A percentile compares a stretch with the other conserved stretches of the same genome.
Conservation (phyloP, 2,888 invertebrate species). For the Melanostoma scalare region DNA sequence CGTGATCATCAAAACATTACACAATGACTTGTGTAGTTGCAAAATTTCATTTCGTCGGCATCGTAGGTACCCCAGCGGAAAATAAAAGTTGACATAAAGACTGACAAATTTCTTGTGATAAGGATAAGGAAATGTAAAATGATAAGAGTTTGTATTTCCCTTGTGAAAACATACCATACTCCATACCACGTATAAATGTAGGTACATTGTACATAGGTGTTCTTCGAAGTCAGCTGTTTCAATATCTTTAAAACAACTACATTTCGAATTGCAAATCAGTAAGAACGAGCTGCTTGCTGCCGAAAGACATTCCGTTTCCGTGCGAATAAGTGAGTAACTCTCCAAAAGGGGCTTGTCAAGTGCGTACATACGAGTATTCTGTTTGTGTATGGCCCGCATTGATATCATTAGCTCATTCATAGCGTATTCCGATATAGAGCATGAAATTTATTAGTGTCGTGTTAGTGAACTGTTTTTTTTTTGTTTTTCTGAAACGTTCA, state of each 20-base stretch:
- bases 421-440: too few species aligned
- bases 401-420: too few species aligned
- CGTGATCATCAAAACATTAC: conserved; percentile 1
- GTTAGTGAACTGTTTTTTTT: too few species aligned
- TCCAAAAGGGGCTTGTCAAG: conserved; percentile 30
- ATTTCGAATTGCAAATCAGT: conserved; percentile 2
- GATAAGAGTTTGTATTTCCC: background rate
- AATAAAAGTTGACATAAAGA: conserved; percentile 1
- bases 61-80: background rate
- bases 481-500: too few species aligned
- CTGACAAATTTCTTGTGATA: background rate
- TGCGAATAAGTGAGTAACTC: conserved; percentile 5
- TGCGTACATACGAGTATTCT: background rate
- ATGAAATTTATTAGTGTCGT: too few species aligned
- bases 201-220: too few species aligned
- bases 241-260: background rate
- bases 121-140: background rate
- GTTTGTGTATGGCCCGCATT: too few species aligned
- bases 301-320: background rate
- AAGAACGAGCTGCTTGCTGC: conserved; percentile 4
- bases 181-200: too few species aligned
- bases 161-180: too few species aligned
- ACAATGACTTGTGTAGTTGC: background rate
- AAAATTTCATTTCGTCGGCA: background rate
- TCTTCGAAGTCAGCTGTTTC: conserved; percentile 9